Base-by-base conservation (phyloP, 2,888 invertebrate genomes). In the Odontomyia ornata region DNA sequence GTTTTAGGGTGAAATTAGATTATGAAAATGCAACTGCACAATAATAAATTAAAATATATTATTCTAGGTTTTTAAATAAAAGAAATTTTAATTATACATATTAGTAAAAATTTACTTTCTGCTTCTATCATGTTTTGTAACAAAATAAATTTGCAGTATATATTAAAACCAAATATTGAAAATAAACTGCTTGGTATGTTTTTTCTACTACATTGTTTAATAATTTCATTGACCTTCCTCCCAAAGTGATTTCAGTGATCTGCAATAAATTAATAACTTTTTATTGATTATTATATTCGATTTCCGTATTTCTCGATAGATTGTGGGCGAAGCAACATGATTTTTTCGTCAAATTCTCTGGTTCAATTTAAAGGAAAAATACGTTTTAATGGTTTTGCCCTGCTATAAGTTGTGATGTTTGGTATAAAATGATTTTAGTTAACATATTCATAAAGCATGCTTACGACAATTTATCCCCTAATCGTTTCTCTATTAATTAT, bases 21-120 rank as follows among this genome's bases (percentile, higher is more conserved):
- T 69, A 69, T 69, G 69, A 69, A 69, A 69, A 69, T 23, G 69
- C 69, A 73, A 57, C 73, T 73, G 73, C 73, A 73, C 73, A 73
- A 73, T 73, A 73, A 73, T 72, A 72, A 72, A 72, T 52, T 56
- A 72, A 69, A 60, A 36, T 21, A 57, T 57, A 60, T 73, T 60
- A 73, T 25, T 73, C 57, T 73, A 72, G 56, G 73, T 73, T 73
- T 73, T 73, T 57, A 57, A 73, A 57, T 57, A 73, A 73, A 72
- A 43, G 69, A 69, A 69, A 69, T 69, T 69, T 69, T 69, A 69
- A 69, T 46, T 69, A 69, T 69, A 69, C 46, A 69, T 69, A 69
- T 69, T 69, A 69, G 69, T 69, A 69, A 47, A 69, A 46, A 69
- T 69, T 69, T 69, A 69, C 69, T 69, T 69, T 69, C 69, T 46